phyloP scores from a whole-genome alignment of 2,888 invertebrate species.

The Drosophila pseudotalamancana region DNA sequence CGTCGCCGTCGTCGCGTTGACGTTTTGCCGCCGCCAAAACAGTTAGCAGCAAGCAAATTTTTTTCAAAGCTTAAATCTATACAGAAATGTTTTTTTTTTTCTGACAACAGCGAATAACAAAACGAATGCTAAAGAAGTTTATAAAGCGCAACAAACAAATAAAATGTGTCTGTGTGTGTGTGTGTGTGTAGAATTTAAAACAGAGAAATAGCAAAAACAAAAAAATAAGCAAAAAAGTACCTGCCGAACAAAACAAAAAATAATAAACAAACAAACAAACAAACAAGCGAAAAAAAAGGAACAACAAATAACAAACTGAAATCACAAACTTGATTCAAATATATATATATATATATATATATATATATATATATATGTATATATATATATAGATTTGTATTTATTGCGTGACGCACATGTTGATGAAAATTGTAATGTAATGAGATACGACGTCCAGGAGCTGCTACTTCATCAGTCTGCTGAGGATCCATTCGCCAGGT shows the following conservation, averaged over 20 bases:
- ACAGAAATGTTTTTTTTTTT: conserved; percentile 7
- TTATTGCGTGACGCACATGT: conserved; percentile 71
- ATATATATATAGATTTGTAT: too few relatives aligned
- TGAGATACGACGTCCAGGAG: conserved; percentile 85
- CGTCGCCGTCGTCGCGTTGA: conserved; percentile 40
- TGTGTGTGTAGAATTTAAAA: conserved; percentile 19
- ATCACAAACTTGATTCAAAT: too few relatives aligned
- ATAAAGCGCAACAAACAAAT: too few relatives aligned
- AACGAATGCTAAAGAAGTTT: conserved; percentile 11
- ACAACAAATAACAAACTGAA: background rate
- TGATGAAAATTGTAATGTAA: conserved; percentile 83
- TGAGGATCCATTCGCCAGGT: conserved; percentile 85
- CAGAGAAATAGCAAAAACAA: background rate
- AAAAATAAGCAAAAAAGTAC: conserved; percentile 22
- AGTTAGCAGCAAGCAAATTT: too few relatives aligned
- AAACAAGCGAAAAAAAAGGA: background rate
- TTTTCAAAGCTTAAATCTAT: too few relatives aligned
- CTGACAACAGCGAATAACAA: background rate
- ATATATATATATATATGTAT: too few relatives aligned
- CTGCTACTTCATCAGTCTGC: conserved; percentile 85
- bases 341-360: too few relatives aligned
- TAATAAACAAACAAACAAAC: conserved; percentile 15
- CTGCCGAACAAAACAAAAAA: conserved; percentile 24
- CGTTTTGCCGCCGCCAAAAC: conserved; percentile 76
- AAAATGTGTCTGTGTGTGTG: conserved; percentile 18